phyloP scores from a whole-genome alignment of 2,888 invertebrate genomes.

The Andrena bucephala region DNA sequence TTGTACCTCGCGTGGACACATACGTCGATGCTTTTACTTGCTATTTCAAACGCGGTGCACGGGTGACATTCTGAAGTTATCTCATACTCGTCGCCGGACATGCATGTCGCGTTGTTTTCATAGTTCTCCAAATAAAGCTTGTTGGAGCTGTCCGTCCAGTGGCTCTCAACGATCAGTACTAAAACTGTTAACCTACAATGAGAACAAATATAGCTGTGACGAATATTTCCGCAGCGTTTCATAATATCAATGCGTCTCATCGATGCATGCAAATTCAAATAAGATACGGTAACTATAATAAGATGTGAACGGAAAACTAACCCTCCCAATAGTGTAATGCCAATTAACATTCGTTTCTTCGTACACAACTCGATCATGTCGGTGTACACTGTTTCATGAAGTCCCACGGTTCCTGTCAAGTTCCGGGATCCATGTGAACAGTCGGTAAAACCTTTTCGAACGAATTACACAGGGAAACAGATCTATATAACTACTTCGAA shows the following conservation, averaged over 20 bases:
- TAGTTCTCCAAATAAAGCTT: constrained; percentile 88
- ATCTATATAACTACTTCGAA: background rate
- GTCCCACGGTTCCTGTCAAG: constrained; percentile 13
- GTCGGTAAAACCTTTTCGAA: background rate
- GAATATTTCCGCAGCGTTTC: background rate
- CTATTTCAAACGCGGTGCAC: constrained; percentile 94
- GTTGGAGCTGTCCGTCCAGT: constrained; percentile 88
- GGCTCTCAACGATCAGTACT: constrained; percentile 93
- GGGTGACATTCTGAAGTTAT: constrained; percentile 93
- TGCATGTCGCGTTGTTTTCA: constrained; percentile 93
- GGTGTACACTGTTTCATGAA: constrained; percentile 30
- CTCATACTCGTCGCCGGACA: constrained; percentile 90
- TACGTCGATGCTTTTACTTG: constrained; percentile 92
- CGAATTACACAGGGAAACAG: background rate
- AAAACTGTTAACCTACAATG: constrained; percentile 91
- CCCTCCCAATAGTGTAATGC: constrained; percentile 91
- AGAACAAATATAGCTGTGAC: constrained; percentile 1
- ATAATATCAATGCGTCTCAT: background rate
- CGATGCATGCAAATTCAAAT: background rate
- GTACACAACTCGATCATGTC: constrained; percentile 94
- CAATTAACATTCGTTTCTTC: constrained; percentile 93
- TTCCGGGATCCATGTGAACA: constrained; percentile 43
- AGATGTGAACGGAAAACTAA: constrained; percentile 85
- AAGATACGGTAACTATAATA: constrained; percentile 10
- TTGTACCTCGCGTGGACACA: constrained; percentile 94